Evolutionary conservation across 2,888 invertebrate genomes (phyloP).

Genomic region (Laothoe populi): DNA sequence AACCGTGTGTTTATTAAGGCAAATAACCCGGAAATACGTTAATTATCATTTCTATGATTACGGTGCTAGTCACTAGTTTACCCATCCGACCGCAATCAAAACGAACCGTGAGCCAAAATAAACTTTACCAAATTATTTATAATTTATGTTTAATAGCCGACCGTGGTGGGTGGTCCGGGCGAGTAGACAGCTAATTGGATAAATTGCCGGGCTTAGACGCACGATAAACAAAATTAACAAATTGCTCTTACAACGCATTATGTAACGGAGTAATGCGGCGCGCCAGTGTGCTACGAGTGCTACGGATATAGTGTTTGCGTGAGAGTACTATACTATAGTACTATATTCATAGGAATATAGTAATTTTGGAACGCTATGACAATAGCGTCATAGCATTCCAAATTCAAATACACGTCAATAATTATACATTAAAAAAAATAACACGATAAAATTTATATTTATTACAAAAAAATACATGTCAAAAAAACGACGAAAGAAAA

Average conservation of each 20-base stretch:
- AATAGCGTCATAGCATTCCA: background rate
- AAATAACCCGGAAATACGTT: constrained; percentile 27
- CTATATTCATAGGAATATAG: no score
- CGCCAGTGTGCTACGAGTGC: constrained; percentile 27
- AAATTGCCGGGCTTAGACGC: constrained; percentile 79
- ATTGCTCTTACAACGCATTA: constrained; percentile 62
- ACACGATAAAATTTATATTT: no score
- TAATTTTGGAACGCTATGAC: background rate
- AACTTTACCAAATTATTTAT: constrained; percentile 80
- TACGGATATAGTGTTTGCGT: background rate
- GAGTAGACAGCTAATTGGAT: constrained; percentile 77
- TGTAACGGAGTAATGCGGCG: constrained; percentile 46
- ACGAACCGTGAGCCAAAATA: constrained; percentile 58
- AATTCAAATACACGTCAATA: background rate
- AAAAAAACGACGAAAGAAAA: background rate
- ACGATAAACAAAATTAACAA: constrained; percentile 81
- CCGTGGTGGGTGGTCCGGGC: constrained; percentile 74
- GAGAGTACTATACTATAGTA: no score
- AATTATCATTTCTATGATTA: constrained; percentile 27
- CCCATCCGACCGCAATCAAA: constrained; percentile 57
- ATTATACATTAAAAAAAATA: background rate
- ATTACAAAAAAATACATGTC: background rate
- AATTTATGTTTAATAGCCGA: constrained; percentile 80
- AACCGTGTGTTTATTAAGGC: constrained; percentile 28
- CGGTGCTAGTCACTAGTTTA: constrained; percentile 40